Evolutionary conservation across 92 coral and sea anemone genomes (phyloP).

Genomic region (Heliopora coerulea): DNA sequence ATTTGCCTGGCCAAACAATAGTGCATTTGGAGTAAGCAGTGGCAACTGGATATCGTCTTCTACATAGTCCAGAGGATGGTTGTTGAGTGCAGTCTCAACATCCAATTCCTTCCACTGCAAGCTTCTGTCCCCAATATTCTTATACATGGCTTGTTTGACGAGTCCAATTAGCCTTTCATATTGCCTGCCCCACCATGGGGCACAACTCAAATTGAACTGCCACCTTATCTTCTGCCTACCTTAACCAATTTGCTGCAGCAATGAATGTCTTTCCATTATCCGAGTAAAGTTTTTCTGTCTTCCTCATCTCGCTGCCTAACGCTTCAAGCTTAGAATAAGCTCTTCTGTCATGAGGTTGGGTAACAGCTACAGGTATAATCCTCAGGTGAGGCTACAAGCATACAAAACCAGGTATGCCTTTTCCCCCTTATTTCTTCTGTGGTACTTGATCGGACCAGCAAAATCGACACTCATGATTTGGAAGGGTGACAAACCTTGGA

Average conservation of each 20-base stretch:
- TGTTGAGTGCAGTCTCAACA: conserved; percentile 28
- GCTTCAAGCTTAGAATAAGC: too few relatives aligned
- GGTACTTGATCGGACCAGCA: too few relatives aligned
- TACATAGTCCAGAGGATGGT: conserved; percentile 18
- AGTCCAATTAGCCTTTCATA: conserved; percentile 1
- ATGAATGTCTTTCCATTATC: too few relatives aligned
- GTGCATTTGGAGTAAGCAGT: conserved; percentile 21
- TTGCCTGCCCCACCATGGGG: background rate
- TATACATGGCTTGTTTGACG: background rate
- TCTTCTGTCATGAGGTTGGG: too few relatives aligned
- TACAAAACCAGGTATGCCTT: too few relatives aligned
- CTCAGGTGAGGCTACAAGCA: too few relatives aligned
- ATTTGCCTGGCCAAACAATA: conserved; percentile 1
- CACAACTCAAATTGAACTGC: conserved; percentile 11
- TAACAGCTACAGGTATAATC: too few relatives aligned
- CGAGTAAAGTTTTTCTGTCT: conserved; percentile 12
- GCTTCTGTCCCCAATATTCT: background rate
- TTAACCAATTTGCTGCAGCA: conserved; percentile 14
- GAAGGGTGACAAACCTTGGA: conserved; percentile 26
- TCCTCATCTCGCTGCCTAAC: too few relatives aligned
- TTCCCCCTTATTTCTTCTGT: too few relatives aligned
- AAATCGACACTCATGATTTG: conserved; percentile 24
- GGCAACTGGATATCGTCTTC: conserved; percentile 39
- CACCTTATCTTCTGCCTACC: conserved; percentile 9
- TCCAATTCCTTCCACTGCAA: conserved; percentile 28